Evolutionary conservation across 2,797 vertebrate species (phyloP).

Genomic region (Miichthys miiuy): DNA sequence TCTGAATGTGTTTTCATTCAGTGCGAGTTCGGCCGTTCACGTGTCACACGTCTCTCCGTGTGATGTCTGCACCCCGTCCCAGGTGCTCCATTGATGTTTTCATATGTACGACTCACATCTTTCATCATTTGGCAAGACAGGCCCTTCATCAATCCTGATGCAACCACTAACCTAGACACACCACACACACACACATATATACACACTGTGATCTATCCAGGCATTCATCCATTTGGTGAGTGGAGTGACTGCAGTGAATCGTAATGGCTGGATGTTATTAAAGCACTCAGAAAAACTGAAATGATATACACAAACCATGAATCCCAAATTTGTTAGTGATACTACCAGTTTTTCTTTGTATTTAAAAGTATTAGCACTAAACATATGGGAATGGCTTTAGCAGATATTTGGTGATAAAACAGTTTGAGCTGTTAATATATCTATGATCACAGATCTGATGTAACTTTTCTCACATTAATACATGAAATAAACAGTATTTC

Average conservation of each 20-base stretch:
- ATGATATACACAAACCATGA: not conserved
- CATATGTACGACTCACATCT: conserved; percentile 70
- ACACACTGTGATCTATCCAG: conserved; percentile 18
- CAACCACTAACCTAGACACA: conserved; percentile 8
- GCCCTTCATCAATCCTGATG: conserved; percentile 63
- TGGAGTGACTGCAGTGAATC: conserved; percentile 16
- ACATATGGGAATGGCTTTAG: too few species aligned
- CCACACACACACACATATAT: conserved; percentile 31
- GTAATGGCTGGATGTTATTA: conserved; percentile 25
- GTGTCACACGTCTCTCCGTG: conserved; percentile 14
- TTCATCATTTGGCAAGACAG: conserved; percentile 70
- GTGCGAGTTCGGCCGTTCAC: conserved; percentile 14
- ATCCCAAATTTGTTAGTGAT: not conserved
- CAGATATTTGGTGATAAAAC: too few species aligned
- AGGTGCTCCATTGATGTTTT: conserved; percentile 71
- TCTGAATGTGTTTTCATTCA: not conserved
- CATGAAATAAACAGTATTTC: too few species aligned
- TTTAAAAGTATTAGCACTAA: too few species aligned
- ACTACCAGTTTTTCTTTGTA: not conserved
- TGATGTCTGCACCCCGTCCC: conserved; percentile 44
- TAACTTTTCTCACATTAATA: too few species aligned
- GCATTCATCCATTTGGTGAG: conserved; percentile 12
- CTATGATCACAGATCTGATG: too few species aligned
- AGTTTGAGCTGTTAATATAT: too few species aligned
- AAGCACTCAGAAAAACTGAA: not conserved